Conservation (phyloP, 2,888 invertebrate species). For the Drosophila melanosoma region DNA sequence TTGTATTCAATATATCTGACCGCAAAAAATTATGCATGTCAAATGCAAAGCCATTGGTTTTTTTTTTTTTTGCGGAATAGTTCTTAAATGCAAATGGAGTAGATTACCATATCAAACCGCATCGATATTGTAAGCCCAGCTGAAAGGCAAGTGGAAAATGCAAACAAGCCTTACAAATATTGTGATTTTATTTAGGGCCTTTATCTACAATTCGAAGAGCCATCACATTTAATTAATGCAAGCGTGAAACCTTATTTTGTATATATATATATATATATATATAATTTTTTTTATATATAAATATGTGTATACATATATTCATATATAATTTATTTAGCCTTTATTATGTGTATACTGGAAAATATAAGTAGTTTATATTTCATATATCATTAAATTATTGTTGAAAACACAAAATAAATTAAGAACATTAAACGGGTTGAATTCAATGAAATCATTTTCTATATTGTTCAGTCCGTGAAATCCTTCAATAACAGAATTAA, state of each 20-base stretch:
- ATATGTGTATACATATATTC: no score
- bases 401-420: constrained; percentile 54
- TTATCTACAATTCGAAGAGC: constrained; percentile 7
- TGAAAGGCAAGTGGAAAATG: constrained; percentile 30
- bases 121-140: constrained; percentile 20
- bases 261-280: no score
- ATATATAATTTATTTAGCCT: not conserved
- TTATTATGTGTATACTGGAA: not conserved
- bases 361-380: constrained; percentile 17
- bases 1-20: not conserved
- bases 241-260: no score
- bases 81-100: constrained; percentile 6
- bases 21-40: not conserved
- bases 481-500: constrained; percentile 53
- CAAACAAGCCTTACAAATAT: constrained; percentile 58
- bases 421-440: constrained; percentile 42
- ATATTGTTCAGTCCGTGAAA: constrained; percentile 66
- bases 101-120: not conserved
- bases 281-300: no score
- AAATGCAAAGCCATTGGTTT: not conserved
- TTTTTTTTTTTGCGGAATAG: not conserved
- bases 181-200: constrained; percentile 57
- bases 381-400: constrained; percentile 48
- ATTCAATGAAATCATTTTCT: constrained; percentile 54
- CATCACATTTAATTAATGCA: constrained; percentile 12